These are phyloP conservation scores for Heptranchias perlo DNA, from an alignment of 2,113 vertebrate species.

Conservation along the genomic window DNA sequence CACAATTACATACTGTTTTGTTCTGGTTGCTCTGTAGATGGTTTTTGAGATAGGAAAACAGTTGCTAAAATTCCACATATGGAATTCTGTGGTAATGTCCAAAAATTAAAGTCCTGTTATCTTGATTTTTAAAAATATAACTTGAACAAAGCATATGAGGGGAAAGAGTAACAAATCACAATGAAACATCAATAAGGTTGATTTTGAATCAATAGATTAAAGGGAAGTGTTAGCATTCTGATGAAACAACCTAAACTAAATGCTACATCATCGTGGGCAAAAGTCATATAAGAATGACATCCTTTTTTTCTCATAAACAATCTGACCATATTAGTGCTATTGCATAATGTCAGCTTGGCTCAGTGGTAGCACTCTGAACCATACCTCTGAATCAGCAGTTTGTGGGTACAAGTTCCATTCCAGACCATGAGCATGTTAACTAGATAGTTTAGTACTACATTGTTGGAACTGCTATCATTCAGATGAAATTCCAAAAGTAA, in stretches of 20 bases:
- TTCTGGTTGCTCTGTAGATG: too few relatives aligned
- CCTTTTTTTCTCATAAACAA: background rate
- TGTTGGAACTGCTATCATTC: background rate
- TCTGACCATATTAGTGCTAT: background rate
- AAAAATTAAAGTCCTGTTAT: too few relatives aligned
- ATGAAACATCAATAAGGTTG: background rate
- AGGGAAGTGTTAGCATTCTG: background rate
- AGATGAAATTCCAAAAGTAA: background rate
- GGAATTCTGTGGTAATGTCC: too few relatives aligned
- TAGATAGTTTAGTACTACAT: too few relatives aligned
- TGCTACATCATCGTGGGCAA: background rate
- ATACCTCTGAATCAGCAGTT: background rate
- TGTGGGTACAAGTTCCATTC: background rate
- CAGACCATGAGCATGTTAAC: background rate
- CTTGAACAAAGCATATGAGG: background rate
- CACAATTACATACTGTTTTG: too few relatives aligned
- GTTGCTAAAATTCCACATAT: too few relatives aligned
- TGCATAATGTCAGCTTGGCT: background rate
- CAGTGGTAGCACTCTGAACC: background rate
- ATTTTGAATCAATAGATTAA: background rate
- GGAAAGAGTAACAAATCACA: background rate
- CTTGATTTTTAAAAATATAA: too few relatives aligned
- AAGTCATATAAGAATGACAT: background rate
- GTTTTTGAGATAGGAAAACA: too few relatives aligned
- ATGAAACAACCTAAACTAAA: background rate